Percentiles rank a stretch among this genome's conserved stretches.
phyloP scores from a whole-genome alignment of 2,888 invertebrate species.

The Synanthedon formicaeformis region DNA sequence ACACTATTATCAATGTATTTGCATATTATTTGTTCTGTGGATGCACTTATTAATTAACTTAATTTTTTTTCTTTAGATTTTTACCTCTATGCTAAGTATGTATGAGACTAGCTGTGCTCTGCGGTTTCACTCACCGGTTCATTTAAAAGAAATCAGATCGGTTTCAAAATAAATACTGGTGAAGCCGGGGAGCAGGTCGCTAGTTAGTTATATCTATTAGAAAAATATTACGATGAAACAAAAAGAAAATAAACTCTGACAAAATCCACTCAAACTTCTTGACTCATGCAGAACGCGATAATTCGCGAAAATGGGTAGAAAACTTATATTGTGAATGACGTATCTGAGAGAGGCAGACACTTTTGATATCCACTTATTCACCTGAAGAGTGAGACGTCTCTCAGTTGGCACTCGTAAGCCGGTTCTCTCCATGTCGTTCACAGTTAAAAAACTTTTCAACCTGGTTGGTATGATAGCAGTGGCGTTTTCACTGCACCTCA shows the following conservation, averaged over 20 bases:
- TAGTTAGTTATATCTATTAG: constrained; percentile 3
- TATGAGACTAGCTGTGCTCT: too few species aligned
- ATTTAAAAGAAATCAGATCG: too few species aligned
- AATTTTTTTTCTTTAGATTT: neutral
- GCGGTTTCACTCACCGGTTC: too few species aligned
- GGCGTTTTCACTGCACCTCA: neutral
- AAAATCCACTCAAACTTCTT: constrained; percentile 33
- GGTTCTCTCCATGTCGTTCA: constrained; percentile 20
- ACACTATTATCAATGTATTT: constrained; percentile 49
- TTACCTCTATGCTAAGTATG: too few species aligned
- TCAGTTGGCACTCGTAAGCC: constrained; percentile 44
- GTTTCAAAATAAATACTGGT: too few species aligned
- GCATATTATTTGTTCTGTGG: constrained; percentile 40
- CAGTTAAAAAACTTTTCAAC: constrained; percentile 53
- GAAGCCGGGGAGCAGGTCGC: too few species aligned
- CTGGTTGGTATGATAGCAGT: constrained; percentile 36
- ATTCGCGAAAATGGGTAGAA: constrained; percentile 32
- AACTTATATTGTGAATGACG: constrained; percentile 55
- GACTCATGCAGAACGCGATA: constrained; percentile 18
- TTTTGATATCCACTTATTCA: constrained; percentile 33
- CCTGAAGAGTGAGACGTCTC: constrained; percentile 24
- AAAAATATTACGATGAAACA: constrained; percentile 6
- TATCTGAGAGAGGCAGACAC: constrained; percentile 46
- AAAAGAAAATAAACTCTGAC: constrained; percentile 1
- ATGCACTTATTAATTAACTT: neutral